Base-by-base conservation (phyloP, 2,888 invertebrate species). In the Lottia scabra region DNA sequence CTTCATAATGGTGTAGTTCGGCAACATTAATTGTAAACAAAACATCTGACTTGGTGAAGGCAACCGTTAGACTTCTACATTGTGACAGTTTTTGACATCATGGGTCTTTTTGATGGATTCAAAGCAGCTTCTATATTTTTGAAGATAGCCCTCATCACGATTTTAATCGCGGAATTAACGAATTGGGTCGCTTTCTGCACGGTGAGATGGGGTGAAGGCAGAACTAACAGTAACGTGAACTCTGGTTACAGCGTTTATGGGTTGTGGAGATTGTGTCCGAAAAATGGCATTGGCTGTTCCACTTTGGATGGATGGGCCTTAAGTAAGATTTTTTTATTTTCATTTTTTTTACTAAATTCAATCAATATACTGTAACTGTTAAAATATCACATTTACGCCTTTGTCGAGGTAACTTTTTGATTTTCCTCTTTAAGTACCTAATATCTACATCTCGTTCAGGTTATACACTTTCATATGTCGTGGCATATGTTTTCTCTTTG, bases 111-210 rank as follows among this genome's bases (percentile, higher is more conserved):
- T 48, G 67, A 23, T 8, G 56, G 67, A 27, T 67, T 48, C 26
- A n/a, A 48, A 12, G 27, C 16, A 13, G 67, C 67, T 30, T 56
- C 48, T 56, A 0, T 67, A 3, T 67, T 46, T 30, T 13, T 38
- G 15, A 67, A 48, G 48, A 48, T 67, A 16, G 67, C 67, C 2
- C 16, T 67, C 48, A 48, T 67, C 26, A 56, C 27, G 16, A 48
- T 67, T 15, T 16, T 23, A 15, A 26, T 67, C 30, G 48, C 67
- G 5, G 23, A 45, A 27, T 2, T 19, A 8, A 13, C 27, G 15
- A 56, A 56, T 38, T 67, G 67, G 67, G 10, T 48, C 6, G 48
- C 67, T n/a, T 67, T 45, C 67, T 46, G 46, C 67, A 67, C 67
- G 13, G 48, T 56, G 6, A 48, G 27, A 27, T 67, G 67, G 67